Conservation (phyloP, 2,888 invertebrate species). For the Phania funesta region DNA sequence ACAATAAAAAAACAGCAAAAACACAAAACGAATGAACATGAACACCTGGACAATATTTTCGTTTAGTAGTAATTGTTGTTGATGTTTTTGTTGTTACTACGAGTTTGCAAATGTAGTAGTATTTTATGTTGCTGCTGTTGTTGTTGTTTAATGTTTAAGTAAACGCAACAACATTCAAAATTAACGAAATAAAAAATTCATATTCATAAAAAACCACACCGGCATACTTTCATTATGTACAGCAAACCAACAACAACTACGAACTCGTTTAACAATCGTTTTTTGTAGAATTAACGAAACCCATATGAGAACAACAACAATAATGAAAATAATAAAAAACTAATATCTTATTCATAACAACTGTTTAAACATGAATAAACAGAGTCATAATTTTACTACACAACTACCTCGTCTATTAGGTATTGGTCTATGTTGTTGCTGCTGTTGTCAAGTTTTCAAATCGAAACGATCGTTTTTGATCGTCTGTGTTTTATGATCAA, state of each 20-base stretch:
- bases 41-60: constrained; percentile 65
- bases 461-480: constrained; percentile 12
- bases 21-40: constrained; percentile 49
- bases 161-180: constrained; percentile 46
- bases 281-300: constrained; percentile 13
- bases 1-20: constrained; percentile 6
- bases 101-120: constrained; percentile 40
- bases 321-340: constrained; percentile 10
- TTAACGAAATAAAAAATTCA: constrained; percentile 26
- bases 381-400: constrained; percentile 3
- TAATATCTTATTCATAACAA: constrained; percentile 50
- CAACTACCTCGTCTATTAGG: neutral
- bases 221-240: neutral
- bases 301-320: neutral
- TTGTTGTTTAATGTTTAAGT: constrained; percentile 33
- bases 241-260: constrained; percentile 9
- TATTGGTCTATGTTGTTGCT: neutral
- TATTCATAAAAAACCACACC: constrained; percentile 30
- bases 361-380: constrained; percentile 35
- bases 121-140: constrained; percentile 33
- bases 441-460: neutral
- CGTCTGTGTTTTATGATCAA: constrained; percentile 7
- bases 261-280: constrained; percentile 37
- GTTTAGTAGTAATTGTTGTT: constrained; percentile 20
- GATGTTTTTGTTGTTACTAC: neutral